phyloP scores from a whole-genome alignment of 2,113 vertebrate species.

The Micronycteris hirsuta region DNA sequence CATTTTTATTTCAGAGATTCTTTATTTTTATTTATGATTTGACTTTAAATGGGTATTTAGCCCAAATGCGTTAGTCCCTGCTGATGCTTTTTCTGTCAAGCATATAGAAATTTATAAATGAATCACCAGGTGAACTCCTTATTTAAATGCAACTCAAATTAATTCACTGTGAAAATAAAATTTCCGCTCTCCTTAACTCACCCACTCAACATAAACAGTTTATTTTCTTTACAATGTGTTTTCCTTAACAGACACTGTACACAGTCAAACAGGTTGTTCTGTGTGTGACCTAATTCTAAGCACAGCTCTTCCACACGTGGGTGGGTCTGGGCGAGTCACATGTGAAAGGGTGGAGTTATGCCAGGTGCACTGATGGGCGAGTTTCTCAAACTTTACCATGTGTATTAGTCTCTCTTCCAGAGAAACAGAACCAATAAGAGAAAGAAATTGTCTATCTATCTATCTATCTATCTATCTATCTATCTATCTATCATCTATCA shows the following conservation, averaged over 20 bases:
- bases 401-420: neutral
- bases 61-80: slow-evolving; percentile 2
- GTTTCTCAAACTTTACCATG: neutral
- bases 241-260: neutral
- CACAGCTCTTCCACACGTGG: neutral
- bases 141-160: slow-evolving; percentile 43
- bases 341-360: neutral
- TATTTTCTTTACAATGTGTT: slow-evolving; percentile 43
- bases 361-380: neutral
- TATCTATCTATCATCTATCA: neutral
- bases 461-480: neutral
- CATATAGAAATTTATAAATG: slow-evolving; percentile 49
- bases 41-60: slow-evolving; percentile 34
- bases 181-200: slow-evolving; percentile 19
- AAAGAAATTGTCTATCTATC: neutral
- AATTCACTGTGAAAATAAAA: slow-evolving; percentile 61
- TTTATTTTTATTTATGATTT: slow-evolving; percentile 41
- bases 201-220: slow-evolving; percentile 2
- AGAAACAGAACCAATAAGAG: neutral
- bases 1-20: slow-evolving; percentile 33
- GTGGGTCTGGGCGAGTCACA: neutral
- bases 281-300: neutral
- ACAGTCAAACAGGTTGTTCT: neutral
- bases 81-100: slow-evolving; percentile 40
- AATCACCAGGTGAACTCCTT: slow-evolving; percentile 34